Percentiles rank a stretch among this genome's conserved stretches.
Conservation (phyloP, 2,113 vertebrate species). For the Actenoides lindsayi region DNA sequence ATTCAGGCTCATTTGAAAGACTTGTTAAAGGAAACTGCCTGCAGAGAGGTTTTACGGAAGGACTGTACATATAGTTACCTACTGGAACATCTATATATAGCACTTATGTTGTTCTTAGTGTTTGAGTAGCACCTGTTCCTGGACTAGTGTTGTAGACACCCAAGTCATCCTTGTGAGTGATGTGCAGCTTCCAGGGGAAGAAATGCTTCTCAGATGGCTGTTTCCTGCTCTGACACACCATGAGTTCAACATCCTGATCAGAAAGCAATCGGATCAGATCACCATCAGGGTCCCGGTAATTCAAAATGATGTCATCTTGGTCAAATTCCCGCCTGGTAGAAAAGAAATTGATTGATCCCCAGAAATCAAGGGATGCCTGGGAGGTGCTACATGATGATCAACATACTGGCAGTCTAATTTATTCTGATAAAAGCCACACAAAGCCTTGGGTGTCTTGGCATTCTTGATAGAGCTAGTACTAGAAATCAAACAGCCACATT, state of each 20-base stretch:
- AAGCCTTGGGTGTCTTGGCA: background rate
- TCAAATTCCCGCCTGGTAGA: constrained; percentile 83
- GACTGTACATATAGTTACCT: background rate
- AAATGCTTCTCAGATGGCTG: constrained; percentile 82
- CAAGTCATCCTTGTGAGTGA: constrained; percentile 82
- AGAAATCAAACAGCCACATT: background rate
- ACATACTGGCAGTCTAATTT: background rate
- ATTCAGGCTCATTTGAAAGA: background rate
- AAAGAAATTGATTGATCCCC: background rate
- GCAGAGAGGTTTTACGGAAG: background rate
- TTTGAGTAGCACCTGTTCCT: background rate
- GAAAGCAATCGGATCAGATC: constrained; percentile 90
- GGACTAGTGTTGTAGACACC: constrained; percentile 80
- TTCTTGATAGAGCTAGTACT: background rate
- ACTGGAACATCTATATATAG: background rate
- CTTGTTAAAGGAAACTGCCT: background rate
- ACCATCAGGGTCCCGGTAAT: constrained; percentile 87
- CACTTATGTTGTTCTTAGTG: background rate
- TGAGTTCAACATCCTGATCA: constrained; percentile 85
- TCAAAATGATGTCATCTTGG: constrained; percentile 82
- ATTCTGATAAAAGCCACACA: background rate
- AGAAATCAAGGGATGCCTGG: background rate
- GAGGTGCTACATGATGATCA: background rate
- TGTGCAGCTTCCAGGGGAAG: constrained; percentile 87
- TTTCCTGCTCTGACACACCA: constrained; percentile 77